Conservation (phyloP, 35 echinoderm and acorn worm species). For the Apostichopus parvimensis region DNA sequence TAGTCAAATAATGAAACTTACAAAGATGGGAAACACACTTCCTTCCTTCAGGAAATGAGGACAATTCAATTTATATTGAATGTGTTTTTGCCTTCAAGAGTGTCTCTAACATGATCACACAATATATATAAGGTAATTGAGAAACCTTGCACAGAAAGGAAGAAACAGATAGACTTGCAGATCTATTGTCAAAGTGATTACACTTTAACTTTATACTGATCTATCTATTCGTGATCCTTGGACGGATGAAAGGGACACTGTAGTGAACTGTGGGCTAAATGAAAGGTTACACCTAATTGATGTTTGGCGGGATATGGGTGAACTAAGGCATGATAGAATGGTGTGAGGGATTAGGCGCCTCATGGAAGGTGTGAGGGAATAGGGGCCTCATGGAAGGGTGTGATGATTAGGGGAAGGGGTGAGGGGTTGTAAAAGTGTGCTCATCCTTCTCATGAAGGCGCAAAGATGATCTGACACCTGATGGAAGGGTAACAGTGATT, state of each 20-base stretch:
- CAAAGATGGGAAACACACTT: neutral
- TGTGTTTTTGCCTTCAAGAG: neutral
- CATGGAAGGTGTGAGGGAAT: neutral
- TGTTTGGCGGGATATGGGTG: no score
- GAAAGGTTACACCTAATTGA: no score
- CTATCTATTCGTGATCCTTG: no score
- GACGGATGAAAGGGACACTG: no score
- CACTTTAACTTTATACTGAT: no score
- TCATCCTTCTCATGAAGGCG: no score
- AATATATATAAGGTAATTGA: neutral
- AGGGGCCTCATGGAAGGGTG: neutral
- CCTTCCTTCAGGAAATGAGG: neutral
- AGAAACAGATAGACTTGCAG: no score
- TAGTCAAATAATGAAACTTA: neutral
- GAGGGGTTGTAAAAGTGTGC: no score
- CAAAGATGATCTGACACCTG: neutral
- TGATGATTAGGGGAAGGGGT: neutral
- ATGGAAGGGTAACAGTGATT: neutral
- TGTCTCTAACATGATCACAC: neutral
- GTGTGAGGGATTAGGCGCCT: neutral
- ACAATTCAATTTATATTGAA: neutral
- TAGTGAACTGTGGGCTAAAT: no score
- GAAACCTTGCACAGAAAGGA: neutral
- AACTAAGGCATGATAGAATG: no score
- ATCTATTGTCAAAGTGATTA: no score